Base-by-base conservation (phyloP, 2,797 vertebrate species). In the Podargus strigoides region DNA sequence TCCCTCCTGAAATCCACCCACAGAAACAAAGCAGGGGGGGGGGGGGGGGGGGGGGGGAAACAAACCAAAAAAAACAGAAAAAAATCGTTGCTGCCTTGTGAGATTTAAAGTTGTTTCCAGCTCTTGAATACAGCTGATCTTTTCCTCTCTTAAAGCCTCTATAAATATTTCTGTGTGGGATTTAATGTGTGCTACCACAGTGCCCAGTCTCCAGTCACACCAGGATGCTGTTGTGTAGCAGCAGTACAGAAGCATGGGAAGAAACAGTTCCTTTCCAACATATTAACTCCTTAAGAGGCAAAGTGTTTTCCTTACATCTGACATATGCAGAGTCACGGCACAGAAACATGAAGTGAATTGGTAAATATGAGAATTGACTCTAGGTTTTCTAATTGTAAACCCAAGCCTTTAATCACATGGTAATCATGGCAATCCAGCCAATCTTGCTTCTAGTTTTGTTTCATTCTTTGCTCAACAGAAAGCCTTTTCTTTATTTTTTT, bases 221-320 rank as follows among this genome's bases (percentile, higher is more conserved):
- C 2, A 1, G 39, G 42, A 80, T 91, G 41, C 56, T 85, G n/a
- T 53, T 88, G 58, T 76, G 36, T 69, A 87, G 66, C 58, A 64
- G 70, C 63, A 70, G 39, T 27, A 82, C 34, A 79, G 63, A 56
- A 83, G 23, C 46, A 86, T 0, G 0, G 27, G 4, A 24, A 85
- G 19, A 73, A 90, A 62, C 16, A 73, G 32, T 63, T 14, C 32
- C 42, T 95, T 79, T 58, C 47, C 68, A 70, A 82, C 26, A 24
- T 81, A 37, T 44, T 59, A 52, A 27, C 68, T 91, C 37, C 64
- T 91, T 80, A 87, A 89, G n/a, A 28, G 91, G 56, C 59, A 80
- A 87, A 86, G 19, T 42, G 26, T 18, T 87, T 92, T 83, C 37
- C 22, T 93, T 92, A 85, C 60, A 64, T 42, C 44, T 85, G 49